These are phyloP conservation scores for Aromia moschata DNA, from an alignment of 2,888 invertebrate genomes.

Conservation along the genomic window DNA sequence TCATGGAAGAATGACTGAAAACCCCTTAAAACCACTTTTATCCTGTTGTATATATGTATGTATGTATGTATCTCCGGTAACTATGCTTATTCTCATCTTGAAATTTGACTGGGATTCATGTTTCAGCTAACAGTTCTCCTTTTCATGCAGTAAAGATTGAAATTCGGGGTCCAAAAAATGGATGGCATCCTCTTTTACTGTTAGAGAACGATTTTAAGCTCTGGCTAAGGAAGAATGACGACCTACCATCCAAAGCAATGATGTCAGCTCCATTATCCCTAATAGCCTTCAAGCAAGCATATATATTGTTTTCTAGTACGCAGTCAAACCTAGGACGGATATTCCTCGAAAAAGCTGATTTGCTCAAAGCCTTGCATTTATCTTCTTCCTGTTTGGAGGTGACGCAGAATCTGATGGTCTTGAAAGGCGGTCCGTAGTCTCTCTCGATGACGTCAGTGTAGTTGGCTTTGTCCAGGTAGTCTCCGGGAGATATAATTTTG, in stretches of 20 bases:
- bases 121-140: too few relatives aligned
- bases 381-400: slow-evolving; percentile 71
- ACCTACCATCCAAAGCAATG: slow-evolving; percentile 69
- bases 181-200: too few relatives aligned
- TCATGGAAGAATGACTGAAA: too few relatives aligned
- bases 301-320: slow-evolving; percentile 70
- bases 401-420: slow-evolving; percentile 75
- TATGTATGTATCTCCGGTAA: too few relatives aligned
- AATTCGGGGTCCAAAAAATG: too few relatives aligned
- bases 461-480: slow-evolving; percentile 58
- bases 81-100: too few relatives aligned
- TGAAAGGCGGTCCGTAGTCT: slow-evolving; percentile 75
- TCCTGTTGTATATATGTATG: too few relatives aligned
- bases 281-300: slow-evolving; percentile 74
- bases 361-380: slow-evolving; percentile 78
- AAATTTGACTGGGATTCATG: too few relatives aligned
- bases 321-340: slow-evolving; percentile 85
- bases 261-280: slow-evolving; percentile 77
- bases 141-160: too few relatives aligned
- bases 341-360: slow-evolving; percentile 79
- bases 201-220: too few relatives aligned
- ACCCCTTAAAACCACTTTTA: too few relatives aligned
- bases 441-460: slow-evolving; percentile 75
- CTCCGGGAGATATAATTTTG: slow-evolving; percentile 55
- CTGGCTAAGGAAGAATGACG: too few relatives aligned